Conservation (phyloP, 2,797 vertebrate species). For the Emys orbicularis region DNA sequence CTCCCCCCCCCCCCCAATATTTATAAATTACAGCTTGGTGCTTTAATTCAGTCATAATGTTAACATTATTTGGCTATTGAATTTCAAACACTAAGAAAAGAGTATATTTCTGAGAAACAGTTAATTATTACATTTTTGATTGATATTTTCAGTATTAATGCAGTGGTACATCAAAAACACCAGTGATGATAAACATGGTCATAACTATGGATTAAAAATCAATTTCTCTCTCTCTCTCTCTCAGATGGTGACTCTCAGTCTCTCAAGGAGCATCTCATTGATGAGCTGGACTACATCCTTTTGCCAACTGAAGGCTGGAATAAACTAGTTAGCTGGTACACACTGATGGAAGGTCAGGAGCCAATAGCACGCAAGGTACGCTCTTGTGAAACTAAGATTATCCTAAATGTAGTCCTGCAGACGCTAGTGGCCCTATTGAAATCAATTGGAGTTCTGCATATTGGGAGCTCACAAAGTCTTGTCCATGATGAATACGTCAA, state of each 20-base stretch:
- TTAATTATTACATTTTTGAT: background rate
- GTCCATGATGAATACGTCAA: background rate
- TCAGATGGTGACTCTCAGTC: slow-evolving; percentile 94
- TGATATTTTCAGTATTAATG: background rate
- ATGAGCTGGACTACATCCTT: slow-evolving; percentile 98
- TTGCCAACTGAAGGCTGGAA: slow-evolving; percentile 99
- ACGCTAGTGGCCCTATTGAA: background rate
- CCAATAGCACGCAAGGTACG: slow-evolving; percentile 96
- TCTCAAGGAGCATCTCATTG: slow-evolving; percentile 98
- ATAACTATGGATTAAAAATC: slow-evolving; percentile 24
- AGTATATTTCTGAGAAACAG: background rate
- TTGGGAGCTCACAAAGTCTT: background rate
- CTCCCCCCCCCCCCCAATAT: background rate
- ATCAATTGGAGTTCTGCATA: background rate
- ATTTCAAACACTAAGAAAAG: background rate
- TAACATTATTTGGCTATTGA: background rate
- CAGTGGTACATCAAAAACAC: background rate
- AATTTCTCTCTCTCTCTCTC: background rate
- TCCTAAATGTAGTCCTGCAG: background rate
- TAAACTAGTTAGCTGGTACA: slow-evolving; percentile 98
- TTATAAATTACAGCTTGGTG: background rate
- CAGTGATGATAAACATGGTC: background rate
- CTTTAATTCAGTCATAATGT: background rate
- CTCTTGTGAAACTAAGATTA: background rate
- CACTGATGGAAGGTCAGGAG: slow-evolving; percentile 91